These are phyloP conservation scores for Urocyon cinereoargenteus DNA, from an alignment of 2,797 vertebrate species.

Conservation along the genomic window DNA sequence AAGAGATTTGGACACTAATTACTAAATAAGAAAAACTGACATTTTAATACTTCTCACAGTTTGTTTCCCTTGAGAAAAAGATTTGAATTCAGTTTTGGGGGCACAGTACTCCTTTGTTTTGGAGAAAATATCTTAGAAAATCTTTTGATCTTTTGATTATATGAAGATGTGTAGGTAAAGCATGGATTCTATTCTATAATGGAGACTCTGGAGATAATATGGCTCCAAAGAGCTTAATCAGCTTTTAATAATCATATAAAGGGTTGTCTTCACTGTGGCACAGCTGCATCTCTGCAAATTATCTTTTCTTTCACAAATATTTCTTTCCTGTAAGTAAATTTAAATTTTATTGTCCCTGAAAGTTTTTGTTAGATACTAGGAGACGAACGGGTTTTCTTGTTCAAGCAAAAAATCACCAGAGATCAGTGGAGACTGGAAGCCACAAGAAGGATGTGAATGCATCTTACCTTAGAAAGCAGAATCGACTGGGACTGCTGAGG, in stretches of 20 bases:
- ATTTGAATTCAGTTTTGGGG: not conserved
- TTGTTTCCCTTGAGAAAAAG: not conserved
- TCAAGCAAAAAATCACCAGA: not conserved
- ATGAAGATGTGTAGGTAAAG: not conserved
- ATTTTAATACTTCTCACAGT: not conserved
- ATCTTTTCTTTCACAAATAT: slow-evolving; percentile 35
- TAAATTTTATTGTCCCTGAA: not conserved
- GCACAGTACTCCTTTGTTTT: not conserved
- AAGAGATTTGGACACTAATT: not conserved
- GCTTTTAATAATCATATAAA: not conserved
- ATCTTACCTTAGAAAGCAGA: not conserved
- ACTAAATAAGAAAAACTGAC: not conserved
- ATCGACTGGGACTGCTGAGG: not conserved
- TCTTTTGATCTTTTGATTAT: not conserved
- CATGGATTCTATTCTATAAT: not conserved
- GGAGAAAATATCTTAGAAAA: not conserved
- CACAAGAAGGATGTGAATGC: not conserved
- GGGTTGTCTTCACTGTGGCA: not conserved
- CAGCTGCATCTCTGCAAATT: not conserved
- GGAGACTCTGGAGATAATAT: not conserved
- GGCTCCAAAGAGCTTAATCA: not conserved
- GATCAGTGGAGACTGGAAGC: not conserved
- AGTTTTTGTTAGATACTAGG: not conserved
- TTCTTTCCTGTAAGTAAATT: slow-evolving; percentile 18
- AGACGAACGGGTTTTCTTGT: not conserved